phyloP scores from a whole-genome alignment of 2,888 invertebrate species.

The Limnephilus auricula region DNA sequence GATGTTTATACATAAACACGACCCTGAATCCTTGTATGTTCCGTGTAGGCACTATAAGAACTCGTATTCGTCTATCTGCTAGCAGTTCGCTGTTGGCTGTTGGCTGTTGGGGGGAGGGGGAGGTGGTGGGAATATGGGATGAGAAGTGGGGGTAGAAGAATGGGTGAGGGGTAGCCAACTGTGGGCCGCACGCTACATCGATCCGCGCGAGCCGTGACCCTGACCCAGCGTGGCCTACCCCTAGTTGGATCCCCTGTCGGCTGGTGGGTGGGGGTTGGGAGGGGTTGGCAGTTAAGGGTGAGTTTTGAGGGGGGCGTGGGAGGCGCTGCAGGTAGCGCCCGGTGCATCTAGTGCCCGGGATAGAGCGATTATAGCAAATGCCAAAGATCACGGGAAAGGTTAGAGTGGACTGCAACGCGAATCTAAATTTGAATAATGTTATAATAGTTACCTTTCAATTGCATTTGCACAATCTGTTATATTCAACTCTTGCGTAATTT shows the following conservation, averaged over 20 bases:
- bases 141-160: constrained; percentile 14
- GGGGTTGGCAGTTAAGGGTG: neutral
- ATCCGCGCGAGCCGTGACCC: constrained; percentile 80
- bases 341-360: constrained; percentile 41
- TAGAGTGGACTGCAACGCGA: neutral
- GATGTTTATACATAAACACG: neutral
- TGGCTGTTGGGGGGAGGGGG: neutral
- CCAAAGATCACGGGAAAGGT: constrained; percentile 23
- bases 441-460: neutral
- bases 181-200: constrained; percentile 76
- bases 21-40: neutral
- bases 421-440: neutral
- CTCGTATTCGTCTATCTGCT: neutral
- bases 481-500: neutral
- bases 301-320: neutral
- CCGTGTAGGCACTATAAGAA: neutral
- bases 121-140: neutral
- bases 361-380: constrained; percentile 15
- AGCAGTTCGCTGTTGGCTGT: neutral
- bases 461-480: neutral
- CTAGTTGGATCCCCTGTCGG: constrained; percentile 67
- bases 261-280: neutral
- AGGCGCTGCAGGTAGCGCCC: constrained; percentile 19
- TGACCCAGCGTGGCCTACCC: constrained; percentile 79
- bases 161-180: constrained; percentile 38